Conservation (phyloP, 92 coral and sea anemone genomes). For the Isaurus tuberculatus region DNA sequence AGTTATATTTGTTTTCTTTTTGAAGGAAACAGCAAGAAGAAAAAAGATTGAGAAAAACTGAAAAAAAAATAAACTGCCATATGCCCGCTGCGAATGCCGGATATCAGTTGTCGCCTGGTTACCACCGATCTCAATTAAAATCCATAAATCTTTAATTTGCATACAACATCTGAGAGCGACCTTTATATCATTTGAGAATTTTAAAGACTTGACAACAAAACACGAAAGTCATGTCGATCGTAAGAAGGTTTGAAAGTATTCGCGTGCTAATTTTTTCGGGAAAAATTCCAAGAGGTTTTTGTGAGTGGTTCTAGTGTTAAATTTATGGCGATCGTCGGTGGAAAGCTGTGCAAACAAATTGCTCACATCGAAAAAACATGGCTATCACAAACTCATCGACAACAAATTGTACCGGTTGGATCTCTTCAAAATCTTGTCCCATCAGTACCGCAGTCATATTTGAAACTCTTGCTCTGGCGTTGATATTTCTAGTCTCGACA, state of each 20-base stretch:
- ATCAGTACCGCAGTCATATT: constrained; percentile 31
- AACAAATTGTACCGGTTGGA: neutral
- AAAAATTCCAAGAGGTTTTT: constrained; percentile 18
- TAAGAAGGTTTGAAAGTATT: neutral
- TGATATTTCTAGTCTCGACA: constrained; percentile 71
- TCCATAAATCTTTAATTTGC: constrained; percentile 30
- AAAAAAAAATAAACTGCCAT: neutral
- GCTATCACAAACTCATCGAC: constrained; percentile 24
- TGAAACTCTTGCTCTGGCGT: constrained; percentile 64
- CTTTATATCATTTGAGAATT: neutral
- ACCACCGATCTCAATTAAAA: constrained; percentile 14
- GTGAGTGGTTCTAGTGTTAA: neutral
- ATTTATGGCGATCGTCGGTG: constrained; percentile 29
- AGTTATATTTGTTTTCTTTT: too few species aligned
- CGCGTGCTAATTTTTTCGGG: constrained; percentile 7
- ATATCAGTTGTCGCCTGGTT: constrained; percentile 24
- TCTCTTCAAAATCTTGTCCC: constrained; percentile 13
- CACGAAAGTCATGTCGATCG: neutral
- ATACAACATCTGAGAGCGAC: constrained; percentile 28
- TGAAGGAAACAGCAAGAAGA: too few species aligned
- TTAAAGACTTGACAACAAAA: neutral
- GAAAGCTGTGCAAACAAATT: constrained; percentile 23
- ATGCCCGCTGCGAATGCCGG: constrained; percentile 38
- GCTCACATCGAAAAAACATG: constrained; percentile 13
- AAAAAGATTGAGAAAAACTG: too few species aligned